Conservation (phyloP, 2,113 vertebrate species). For the Todiramphus saurophagus region DNA sequence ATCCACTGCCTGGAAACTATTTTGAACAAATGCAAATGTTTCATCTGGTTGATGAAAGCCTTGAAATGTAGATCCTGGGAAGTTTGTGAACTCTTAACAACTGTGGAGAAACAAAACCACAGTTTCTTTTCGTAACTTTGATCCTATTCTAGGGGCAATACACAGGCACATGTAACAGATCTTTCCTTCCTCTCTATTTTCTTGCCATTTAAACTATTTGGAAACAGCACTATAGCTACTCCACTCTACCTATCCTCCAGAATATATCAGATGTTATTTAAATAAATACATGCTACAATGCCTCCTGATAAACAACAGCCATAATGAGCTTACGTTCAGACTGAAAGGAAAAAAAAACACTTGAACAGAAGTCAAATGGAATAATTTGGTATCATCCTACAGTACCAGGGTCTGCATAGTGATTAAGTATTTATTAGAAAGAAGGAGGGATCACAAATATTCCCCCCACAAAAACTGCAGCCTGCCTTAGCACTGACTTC, state of each 20-base stretch:
- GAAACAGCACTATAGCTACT: not conserved
- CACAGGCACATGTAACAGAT: not conserved
- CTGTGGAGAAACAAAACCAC: conserved; percentile 41
- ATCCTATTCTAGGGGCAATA: conserved; percentile 19
- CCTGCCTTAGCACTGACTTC: not conserved
- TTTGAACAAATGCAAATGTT: conserved; percentile 35
- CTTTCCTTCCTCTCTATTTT: conserved; percentile 25
- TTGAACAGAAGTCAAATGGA: not conserved
- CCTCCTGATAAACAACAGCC: not conserved
- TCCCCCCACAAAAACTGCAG: not conserved
- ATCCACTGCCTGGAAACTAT: conserved; percentile 24
- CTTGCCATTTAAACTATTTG: conserved; percentile 9
- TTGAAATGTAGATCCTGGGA: conserved; percentile 53
- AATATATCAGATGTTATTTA: not conserved
- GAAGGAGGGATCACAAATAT: not conserved
- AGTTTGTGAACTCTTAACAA: conserved; percentile 36
- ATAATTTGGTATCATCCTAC: not conserved
- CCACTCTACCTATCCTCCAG: not conserved
- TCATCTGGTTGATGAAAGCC: conserved; percentile 3
- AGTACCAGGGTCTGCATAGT: not conserved
- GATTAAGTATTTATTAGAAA: not conserved
- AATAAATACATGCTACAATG: not conserved
- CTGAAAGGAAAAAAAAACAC: not conserved
- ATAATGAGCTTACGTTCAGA: not conserved
- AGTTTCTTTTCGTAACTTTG: conserved; percentile 11